Conservation (phyloP, 2,888 invertebrate species). For the Spatulosminthurus flaviceps region DNA sequence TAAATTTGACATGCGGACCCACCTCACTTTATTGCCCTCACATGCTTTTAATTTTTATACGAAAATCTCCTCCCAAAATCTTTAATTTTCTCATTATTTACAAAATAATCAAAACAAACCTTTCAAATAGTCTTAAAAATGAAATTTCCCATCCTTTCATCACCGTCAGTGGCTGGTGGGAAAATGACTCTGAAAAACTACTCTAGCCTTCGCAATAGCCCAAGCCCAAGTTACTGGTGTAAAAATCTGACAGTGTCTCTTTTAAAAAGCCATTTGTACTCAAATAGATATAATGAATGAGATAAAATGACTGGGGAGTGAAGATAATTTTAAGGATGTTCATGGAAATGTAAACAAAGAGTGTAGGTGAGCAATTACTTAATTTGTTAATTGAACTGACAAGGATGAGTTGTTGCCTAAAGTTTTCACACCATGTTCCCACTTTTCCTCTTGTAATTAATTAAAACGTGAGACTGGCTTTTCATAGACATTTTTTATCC, state of each 20-base stretch:
- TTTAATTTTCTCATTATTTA: too few species aligned
- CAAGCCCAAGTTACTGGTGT: too few species aligned
- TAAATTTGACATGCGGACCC: neutral
- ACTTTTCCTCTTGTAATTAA: slow-evolving; percentile 19
- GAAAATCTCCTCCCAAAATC: neutral
- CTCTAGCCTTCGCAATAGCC: too few species aligned
- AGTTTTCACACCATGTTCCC: slow-evolving; percentile 31
- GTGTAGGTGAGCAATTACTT: slow-evolving; percentile 2
- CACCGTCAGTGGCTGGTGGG: too few species aligned
- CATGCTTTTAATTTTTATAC: neutral
- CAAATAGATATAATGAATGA: too few species aligned
- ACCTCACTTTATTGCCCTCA: slow-evolving; percentile 9
- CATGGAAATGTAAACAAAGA: neutral
- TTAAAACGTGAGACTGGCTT: slow-evolving; percentile 30
- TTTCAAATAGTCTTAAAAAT: too few species aligned
- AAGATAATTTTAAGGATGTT: neutral
- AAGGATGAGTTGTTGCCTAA: slow-evolving; percentile 22
- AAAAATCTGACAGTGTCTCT: too few species aligned
- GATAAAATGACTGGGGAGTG: too few species aligned
- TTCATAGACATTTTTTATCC: neutral
- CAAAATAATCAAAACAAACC: too few species aligned
- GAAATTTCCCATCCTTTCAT: too few species aligned
- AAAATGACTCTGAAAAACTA: too few species aligned
- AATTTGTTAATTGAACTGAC: slow-evolving; percentile 37
- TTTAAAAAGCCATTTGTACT: too few species aligned